Percentiles rank a stretch among this genome's conserved stretches.
These are phyloP conservation scores for Mycalesis mineus DNA, from an alignment of 2,888 invertebrate genomes.

Conservation along the genomic window DNA sequence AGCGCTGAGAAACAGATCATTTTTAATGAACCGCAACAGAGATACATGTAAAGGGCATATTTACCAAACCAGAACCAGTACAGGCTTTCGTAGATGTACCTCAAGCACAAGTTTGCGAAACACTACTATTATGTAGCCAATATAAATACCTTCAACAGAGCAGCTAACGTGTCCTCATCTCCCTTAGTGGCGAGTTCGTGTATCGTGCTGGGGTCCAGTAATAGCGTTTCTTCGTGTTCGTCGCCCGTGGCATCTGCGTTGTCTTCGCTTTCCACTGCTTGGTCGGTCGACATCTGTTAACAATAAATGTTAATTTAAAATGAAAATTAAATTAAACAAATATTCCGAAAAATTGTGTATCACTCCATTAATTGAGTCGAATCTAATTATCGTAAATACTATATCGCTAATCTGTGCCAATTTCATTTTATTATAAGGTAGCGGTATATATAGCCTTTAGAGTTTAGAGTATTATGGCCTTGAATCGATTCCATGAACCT, in stretches of 20 bases:
- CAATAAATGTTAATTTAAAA: background rate
- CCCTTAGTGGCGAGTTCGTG: constrained; percentile 88
- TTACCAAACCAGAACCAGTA: too few relatives aligned
- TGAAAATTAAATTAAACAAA: background rate
- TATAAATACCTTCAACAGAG: constrained; percentile 78
- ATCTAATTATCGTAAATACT: too few relatives aligned
- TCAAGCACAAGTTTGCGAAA: background rate
- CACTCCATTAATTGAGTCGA: too few relatives aligned
- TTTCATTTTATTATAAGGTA: too few relatives aligned
- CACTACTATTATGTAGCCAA: too few relatives aligned
- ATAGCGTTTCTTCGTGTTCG: constrained; percentile 46
- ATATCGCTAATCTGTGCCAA: too few relatives aligned
- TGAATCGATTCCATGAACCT: too few relatives aligned
- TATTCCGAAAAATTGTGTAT: too few relatives aligned
- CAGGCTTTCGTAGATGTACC: too few relatives aligned
- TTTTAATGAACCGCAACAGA: background rate
- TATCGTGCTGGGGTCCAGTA: constrained; percentile 79
- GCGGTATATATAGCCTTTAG: too few relatives aligned
- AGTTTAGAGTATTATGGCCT: too few relatives aligned
- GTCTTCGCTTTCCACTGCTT: constrained; percentile 43
- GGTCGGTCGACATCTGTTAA: constrained; percentile 47
- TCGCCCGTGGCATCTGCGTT: constrained; percentile 40
- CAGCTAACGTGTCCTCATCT: constrained; percentile 81
- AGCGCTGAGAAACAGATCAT: constrained; percentile 48
- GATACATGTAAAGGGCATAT: too few relatives aligned